Conservation (phyloP, 2,113 vertebrate genomes). For the Neogobius melanostomus region DNA sequence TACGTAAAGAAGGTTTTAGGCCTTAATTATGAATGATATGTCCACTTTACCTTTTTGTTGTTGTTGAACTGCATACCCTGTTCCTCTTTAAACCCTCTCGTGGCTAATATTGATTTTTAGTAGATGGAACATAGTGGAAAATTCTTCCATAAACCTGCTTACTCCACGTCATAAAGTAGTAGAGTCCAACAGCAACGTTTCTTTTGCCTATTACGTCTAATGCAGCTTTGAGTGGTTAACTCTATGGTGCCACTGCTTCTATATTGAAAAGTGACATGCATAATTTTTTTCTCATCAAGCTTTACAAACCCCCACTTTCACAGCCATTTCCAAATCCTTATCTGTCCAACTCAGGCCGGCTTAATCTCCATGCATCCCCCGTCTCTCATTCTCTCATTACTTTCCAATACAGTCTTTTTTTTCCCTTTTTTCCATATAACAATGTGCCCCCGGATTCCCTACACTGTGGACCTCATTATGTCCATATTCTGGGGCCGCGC, state of each 20-base stretch:
- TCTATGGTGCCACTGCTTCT: background rate
- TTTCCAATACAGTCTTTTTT: slow-evolving; percentile 8
- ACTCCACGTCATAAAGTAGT: too few species aligned
- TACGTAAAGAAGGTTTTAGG: too few species aligned
- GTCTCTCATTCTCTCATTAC: slow-evolving; percentile 28
- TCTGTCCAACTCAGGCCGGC: background rate
- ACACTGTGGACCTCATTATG: slow-evolving; percentile 53
- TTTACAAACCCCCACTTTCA: background rate
- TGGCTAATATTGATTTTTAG: too few species aligned
- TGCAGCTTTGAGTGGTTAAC: background rate
- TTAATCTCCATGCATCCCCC: slow-evolving; percentile 1
- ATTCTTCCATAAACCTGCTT: too few species aligned
- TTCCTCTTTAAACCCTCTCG: too few species aligned
- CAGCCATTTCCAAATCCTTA: background rate
- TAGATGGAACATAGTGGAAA: too few species aligned
- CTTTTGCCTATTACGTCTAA: background rate
- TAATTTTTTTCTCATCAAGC: background rate
- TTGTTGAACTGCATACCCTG: too few species aligned
- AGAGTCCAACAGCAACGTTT: too few species aligned
- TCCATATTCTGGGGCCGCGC: slow-evolving; percentile 8
- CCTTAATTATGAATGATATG: too few species aligned
- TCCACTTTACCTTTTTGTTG: too few species aligned
- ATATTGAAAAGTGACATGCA: background rate
- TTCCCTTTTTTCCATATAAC: background rate
- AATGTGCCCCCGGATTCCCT: slow-evolving; percentile 2